Evolutionary conservation across 2,888 invertebrate genomes (phyloP).

Genomic region (Molanna angustata): DNA sequence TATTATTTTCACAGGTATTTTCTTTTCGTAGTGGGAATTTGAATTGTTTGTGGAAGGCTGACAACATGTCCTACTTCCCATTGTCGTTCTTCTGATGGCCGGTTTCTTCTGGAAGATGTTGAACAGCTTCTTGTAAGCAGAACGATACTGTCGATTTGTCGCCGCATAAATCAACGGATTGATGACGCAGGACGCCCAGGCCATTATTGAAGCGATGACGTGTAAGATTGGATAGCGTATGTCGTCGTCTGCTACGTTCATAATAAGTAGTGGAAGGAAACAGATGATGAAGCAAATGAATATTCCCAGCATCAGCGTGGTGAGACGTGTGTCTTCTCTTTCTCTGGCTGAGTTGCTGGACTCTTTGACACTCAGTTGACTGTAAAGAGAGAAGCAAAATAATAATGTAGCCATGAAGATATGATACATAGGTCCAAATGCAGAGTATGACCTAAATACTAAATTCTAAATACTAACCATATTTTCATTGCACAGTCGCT

Average conservation of each 20-base stretch:
- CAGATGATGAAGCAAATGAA: constrained; percentile 83
- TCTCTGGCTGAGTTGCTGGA: constrained; percentile 38
- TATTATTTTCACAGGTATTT: no score
- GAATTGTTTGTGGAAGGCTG: constrained; percentile 50
- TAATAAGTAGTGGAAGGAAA: constrained; percentile 84
- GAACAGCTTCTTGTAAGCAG: constrained; percentile 58
- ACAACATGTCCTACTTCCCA: constrained; percentile 48
- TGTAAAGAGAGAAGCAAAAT: no score
- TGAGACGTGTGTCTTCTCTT: constrained; percentile 76
- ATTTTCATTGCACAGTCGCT: no score
- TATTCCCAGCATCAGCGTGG: constrained; percentile 83
- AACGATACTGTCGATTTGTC: constrained; percentile 78
- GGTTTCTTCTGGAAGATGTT: constrained; percentile 45
- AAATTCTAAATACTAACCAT: no score
- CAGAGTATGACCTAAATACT: no score
- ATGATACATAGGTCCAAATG: no score
- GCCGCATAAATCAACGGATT: constrained; percentile 91
- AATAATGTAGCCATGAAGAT: no score
- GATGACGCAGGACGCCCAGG: constrained; percentile 87
- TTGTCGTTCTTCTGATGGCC: constrained; percentile 44
- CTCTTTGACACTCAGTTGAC: constrained; percentile 40
- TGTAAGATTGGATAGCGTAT: constrained; percentile 72
- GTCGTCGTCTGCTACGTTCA: constrained; percentile 82
- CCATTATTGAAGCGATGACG: constrained; percentile 78
- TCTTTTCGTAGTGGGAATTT: no score